phyloP scores from a whole-genome alignment of 2,113 vertebrate genomes.

The Pimephales promelas region DNA sequence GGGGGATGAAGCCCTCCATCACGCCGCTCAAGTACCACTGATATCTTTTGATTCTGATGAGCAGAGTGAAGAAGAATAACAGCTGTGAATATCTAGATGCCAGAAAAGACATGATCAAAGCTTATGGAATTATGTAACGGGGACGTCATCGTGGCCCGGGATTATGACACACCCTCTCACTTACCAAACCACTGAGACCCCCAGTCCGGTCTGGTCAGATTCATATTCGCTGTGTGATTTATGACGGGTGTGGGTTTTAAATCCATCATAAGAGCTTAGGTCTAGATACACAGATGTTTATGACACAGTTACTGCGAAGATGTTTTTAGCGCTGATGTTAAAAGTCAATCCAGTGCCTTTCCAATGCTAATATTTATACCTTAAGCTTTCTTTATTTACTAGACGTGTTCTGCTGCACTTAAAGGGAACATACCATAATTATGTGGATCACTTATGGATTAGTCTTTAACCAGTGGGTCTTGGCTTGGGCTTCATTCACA shows the following conservation, averaged over 20 bases:
- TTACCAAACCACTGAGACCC: neutral
- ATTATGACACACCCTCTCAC: conserved; percentile 53
- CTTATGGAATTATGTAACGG: conserved; percentile 72
- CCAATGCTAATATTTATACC: neutral
- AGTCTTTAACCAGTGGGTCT: conserved; percentile 51
- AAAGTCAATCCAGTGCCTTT: conserved; percentile 14
- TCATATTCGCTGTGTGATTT: neutral
- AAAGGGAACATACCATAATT: conserved; percentile 28
- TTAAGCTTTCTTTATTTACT: neutral
- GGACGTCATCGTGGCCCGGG: conserved; percentile 56
- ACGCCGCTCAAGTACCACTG: neutral
- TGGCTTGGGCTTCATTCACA: conserved; percentile 47
- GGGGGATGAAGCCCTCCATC: neutral
- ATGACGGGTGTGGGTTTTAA: neutral
- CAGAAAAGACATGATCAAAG: conserved; percentile 33
- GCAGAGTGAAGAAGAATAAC: conserved; percentile 20
- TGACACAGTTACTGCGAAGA: neutral
- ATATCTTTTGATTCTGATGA: conserved; percentile 8
- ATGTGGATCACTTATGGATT: conserved; percentile 40
- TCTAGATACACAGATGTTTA: neutral
- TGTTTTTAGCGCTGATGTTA: neutral
- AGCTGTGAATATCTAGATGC: conserved; percentile 5
- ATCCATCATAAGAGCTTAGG: neutral
- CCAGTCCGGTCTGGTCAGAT: neutral
- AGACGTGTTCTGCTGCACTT: neutral